A percentile compares a stretch with the other conserved stretches of the same genome.
Evolutionary conservation across 2,888 invertebrate genomes (phyloP).

Genomic region (Andrena bicolor): DNA sequence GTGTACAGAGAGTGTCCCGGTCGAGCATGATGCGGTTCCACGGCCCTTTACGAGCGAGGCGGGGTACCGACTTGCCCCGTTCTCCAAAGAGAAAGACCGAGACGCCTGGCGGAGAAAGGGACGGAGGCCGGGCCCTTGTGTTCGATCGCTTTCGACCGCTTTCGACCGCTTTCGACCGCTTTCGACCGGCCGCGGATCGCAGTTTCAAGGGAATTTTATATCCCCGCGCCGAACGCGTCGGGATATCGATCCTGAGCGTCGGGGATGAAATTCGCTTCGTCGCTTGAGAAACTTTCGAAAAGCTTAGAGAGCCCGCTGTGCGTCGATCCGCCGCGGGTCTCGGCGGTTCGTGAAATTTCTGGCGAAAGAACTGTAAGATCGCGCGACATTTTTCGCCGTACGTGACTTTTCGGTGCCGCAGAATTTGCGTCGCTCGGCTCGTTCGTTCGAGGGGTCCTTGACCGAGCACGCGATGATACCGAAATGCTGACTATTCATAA

Average conservation of each 20-base stretch:
- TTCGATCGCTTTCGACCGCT: conserved; percentile 68
- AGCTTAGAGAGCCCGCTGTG: too few relatives aligned
- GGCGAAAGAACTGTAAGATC: background rate
- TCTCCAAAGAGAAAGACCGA: conserved; percentile 69
- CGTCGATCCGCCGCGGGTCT: background rate
- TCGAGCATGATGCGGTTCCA: conserved; percentile 78
- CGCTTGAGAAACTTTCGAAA: background rate
- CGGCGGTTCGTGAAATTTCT: background rate
- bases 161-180: conserved; percentile 73
- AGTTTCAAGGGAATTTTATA: conserved; percentile 64
- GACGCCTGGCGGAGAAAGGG: conserved; percentile 47
- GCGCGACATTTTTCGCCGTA: background rate
- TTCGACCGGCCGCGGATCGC: conserved; percentile 57
- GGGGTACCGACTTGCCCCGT: conserved; percentile 73
- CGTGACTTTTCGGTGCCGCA: conserved; percentile 43
- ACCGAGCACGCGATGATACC: conserved; percentile 60
- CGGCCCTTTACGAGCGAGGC: conserved; percentile 73
- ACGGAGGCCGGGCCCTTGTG: conserved; percentile 59
- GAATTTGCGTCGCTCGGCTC: conserved; percentile 50
- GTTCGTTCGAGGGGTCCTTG: conserved; percentile 68
- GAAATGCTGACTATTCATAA: conserved; percentile 70
- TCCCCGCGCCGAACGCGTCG: conserved; percentile 18
- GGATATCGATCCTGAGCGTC: background rate
- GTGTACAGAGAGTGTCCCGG: conserved; percentile 79
- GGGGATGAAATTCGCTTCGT: background rate